Conservation (phyloP, 2,113 vertebrate species). For the Delphinus delphis region DNA sequence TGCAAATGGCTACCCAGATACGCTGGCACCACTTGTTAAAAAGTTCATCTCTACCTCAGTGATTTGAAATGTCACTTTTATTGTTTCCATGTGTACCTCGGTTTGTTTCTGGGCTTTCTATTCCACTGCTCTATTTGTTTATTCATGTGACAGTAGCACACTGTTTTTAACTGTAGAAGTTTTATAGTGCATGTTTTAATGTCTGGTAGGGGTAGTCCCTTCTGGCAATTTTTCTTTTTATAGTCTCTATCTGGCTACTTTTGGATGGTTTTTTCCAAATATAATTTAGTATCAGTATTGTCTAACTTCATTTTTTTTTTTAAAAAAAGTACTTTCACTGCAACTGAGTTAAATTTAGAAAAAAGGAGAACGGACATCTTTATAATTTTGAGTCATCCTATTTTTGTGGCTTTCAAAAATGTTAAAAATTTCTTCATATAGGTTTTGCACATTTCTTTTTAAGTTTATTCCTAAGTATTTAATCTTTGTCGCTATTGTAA, state of each 20-base stretch:
- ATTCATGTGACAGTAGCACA: not conserved
- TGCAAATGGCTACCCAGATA: not conserved
- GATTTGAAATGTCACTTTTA: not conserved
- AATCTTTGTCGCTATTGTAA: not conserved
- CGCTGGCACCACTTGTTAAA: not conserved
- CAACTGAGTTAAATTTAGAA: not conserved
- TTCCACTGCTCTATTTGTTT: not conserved
- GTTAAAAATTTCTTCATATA: not conserved
- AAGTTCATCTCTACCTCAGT: not conserved
- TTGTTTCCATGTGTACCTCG: not conserved
- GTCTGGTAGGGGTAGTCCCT: not conserved
- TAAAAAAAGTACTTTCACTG: not conserved
- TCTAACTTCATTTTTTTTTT: not conserved
- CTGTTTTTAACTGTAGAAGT: not conserved
- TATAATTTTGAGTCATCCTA: not conserved
- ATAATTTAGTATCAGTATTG: not conserved
- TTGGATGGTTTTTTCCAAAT: not conserved
- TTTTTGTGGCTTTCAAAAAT: not conserved
- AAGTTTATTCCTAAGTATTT: not conserved
- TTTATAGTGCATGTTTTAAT: not conserved
- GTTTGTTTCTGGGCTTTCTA: not conserved
- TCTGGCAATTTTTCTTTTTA: not conserved
- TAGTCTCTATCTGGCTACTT: not conserved
- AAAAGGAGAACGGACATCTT: not conserved
- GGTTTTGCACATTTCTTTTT: not conserved